Evolutionary conservation across 2,888 invertebrate species (phyloP).

Genomic region (Petrolisthes manimaculis): DNA sequence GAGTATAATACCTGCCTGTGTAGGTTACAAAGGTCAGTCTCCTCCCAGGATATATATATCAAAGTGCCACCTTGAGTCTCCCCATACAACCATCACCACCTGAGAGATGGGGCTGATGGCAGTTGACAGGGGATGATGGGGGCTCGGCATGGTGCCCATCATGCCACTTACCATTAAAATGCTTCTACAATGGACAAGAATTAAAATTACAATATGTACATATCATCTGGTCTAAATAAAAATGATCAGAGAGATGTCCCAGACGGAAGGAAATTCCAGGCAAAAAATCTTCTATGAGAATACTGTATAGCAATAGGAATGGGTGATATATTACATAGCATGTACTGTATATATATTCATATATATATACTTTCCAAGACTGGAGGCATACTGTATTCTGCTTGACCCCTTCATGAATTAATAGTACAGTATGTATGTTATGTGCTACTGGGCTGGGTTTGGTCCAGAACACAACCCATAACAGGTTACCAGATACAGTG

Average conservation of each 20-base stretch:
- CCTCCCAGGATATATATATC: background rate
- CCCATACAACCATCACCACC: conserved; percentile 23
- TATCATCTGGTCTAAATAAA: conserved; percentile 50
- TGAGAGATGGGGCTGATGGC: conserved; percentile 22
- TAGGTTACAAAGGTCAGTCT: background rate
- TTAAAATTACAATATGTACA: conserved; percentile 53
- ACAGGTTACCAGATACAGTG: conserved; percentile 47
- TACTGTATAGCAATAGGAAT: conserved; percentile 49
- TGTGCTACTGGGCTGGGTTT: conserved; percentile 35
- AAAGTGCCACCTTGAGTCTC: background rate
- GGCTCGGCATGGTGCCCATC: conserved; percentile 36
- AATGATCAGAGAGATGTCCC: conserved; percentile 35
- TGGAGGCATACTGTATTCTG: conserved; percentile 21
- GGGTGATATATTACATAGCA: conserved; percentile 56
- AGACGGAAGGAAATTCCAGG: conserved; percentile 48
- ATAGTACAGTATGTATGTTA: conserved; percentile 21
- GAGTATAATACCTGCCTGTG: background rate
- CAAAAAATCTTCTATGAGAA: conserved; percentile 55
- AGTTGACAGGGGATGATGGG: conserved; percentile 15
- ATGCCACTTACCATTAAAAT: conserved; percentile 42
- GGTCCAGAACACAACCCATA: conserved; percentile 39
- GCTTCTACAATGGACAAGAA: conserved; percentile 59
- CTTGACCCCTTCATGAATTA: background rate
- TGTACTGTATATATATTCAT: conserved; percentile 20
- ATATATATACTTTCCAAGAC: conserved; percentile 44